Conservation (phyloP, 2,888 invertebrate species). For the Brachynemurus nebulosus region DNA sequence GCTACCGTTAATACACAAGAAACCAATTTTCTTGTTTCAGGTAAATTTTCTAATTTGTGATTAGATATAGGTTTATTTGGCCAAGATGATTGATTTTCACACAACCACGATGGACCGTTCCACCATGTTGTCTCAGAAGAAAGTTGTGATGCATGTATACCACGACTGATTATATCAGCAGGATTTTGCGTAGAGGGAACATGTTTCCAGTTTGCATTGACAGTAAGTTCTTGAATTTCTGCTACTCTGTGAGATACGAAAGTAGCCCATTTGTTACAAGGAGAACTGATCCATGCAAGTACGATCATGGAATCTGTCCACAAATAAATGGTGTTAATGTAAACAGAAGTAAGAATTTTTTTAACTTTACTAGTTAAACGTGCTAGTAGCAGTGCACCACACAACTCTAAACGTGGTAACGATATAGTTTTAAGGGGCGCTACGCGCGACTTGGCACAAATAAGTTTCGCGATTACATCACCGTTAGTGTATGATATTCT, state of each 20-base stretch:
- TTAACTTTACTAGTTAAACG: neutral
- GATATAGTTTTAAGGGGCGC: conserved; percentile 9
- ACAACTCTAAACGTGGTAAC: conserved; percentile 11
- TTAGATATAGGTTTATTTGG: too few relatives aligned
- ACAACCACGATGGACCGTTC: too few relatives aligned
- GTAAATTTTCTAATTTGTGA: too few relatives aligned
- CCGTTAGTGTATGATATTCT: neutral
- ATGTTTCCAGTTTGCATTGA: neutral
- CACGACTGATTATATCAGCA: neutral
- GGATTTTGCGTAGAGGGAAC: neutral
- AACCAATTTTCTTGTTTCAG: too few relatives aligned
- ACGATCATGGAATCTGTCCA: too few relatives aligned
- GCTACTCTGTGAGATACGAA: neutral
- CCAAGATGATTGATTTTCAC: too few relatives aligned
- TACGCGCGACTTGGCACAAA: conserved; percentile 12
- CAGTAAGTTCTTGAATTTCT: neutral
- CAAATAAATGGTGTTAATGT: too few relatives aligned
- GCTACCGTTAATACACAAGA: too few relatives aligned
- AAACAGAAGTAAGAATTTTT: neutral
- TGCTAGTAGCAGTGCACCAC: neutral
- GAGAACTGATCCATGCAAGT: too few relatives aligned
- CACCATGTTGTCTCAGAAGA: too few relatives aligned
- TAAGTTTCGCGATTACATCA: neutral
- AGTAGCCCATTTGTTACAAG: neutral
- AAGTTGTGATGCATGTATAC: too few relatives aligned